Evolutionary conservation across 2,797 vertebrate species (phyloP), one percentile per base, ranked within the genome.

Genomic region (Discoglossus pictus): DNA sequence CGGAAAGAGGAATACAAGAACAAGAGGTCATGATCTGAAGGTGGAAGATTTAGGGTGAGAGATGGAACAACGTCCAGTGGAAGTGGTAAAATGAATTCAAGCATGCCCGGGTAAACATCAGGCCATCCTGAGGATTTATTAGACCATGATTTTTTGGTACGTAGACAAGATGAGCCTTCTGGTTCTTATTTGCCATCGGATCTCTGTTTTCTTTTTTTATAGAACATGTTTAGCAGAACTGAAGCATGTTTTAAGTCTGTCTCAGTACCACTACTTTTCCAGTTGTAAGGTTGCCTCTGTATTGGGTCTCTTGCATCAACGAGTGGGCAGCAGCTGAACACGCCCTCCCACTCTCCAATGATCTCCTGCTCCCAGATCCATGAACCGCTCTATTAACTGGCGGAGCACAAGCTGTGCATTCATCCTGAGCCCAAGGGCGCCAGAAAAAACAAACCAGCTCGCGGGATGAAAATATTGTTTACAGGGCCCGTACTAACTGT

Each of bases 371-470:
- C 46, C 25, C 44, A 39, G 43, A 59, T 50, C 24, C 60, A 64
- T 71, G 53, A 71, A 71, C 43, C 40, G 47, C 40, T 15, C 60
- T 58, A 71, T 71, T 71, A 64, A 71, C 34, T 46, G 31, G 46
- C 36, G 52, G 52, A 64, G 44, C 61, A 71, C 68, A 71, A 64
- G 60, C 68, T 59, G 34, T 56, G 61, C 68, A 71, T 71, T 71
- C 68, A 71, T 70, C 7, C 52, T 52, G 25, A 51, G 24, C 60
- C 13, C 55, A 16, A 9, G 52, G 51, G 18, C 58, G 68, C 68
- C 68, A 71, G 68, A 64, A 38, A 71, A 64, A 71, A 71, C 61
- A 71, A 71, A 71, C 61, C 68, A 58, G 48, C 43, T 52, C 38
- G 52, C 50, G 50, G 44, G 55, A 35, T 64, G 39, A 71, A 61